These are phyloP conservation scores for Zele albiditarsus DNA, from an alignment of 2,888 invertebrate species.

Conservation along the genomic window DNA sequence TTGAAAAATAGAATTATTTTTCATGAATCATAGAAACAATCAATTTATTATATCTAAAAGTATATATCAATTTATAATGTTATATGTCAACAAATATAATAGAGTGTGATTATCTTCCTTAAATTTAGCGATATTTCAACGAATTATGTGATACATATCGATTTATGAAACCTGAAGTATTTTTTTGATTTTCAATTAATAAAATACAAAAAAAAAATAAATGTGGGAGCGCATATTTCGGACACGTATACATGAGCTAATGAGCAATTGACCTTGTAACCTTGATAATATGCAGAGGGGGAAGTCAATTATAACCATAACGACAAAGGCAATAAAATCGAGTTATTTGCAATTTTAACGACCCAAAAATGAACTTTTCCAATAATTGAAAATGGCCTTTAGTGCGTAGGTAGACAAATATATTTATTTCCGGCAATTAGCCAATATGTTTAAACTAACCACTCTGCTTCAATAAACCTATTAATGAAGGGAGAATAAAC, in stretches of 20 bases:
- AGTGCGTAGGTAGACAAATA: neutral
- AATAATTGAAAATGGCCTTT: neutral
- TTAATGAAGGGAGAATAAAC: neutral
- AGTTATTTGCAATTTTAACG: constrained; percentile 14
- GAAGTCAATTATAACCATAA: constrained; percentile 60
- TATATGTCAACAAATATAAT: too few species aligned
- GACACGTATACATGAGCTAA: constrained; percentile 59
- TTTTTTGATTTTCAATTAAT: neutral
- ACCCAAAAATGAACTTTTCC: constrained; percentile 28
- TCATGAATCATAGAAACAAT: too few species aligned
- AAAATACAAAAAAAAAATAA: neutral
- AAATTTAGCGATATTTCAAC: too few species aligned
- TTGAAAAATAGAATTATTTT: too few species aligned
- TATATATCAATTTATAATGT: too few species aligned
- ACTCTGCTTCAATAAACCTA: neutral
- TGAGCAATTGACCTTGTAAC: constrained; percentile 70
- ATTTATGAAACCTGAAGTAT: too few species aligned
- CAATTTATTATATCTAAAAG: too few species aligned
- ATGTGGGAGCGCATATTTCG: constrained; percentile 9
- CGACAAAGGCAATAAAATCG: constrained; percentile 37
- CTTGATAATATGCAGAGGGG: constrained; percentile 53
- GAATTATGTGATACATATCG: too few species aligned
- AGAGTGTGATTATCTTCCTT: too few species aligned
- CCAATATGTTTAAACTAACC: neutral
- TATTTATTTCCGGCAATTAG: neutral